phyloP scores from a whole-genome alignment of 2,888 invertebrate species.

The Carpatolechia fugitivella region DNA sequence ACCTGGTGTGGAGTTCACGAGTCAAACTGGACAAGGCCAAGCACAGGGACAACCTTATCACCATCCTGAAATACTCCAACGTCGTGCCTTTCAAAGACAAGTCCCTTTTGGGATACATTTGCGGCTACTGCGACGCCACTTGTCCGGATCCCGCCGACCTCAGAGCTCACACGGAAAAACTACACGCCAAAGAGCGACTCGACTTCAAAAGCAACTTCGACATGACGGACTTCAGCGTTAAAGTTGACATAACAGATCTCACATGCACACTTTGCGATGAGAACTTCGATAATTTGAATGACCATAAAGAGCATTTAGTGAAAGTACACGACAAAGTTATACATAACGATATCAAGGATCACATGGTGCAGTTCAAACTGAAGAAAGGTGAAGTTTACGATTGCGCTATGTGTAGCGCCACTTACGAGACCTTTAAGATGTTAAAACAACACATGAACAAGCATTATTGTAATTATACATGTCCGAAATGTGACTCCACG shows the following conservation, averaged over 20 bases:
- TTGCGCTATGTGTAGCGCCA: conserved; percentile 56
- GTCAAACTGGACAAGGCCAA: conserved; percentile 43
- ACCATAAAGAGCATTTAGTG: conserved; percentile 50
- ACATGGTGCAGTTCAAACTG: conserved; percentile 58
- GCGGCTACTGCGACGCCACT: conserved; percentile 52
- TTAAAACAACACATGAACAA: conserved; percentile 68
- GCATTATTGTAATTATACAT: conserved; percentile 58
- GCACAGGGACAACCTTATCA: conserved; percentile 52
- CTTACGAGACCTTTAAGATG: conserved; percentile 68
- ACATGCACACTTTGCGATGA: conserved; percentile 46
- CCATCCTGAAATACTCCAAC: conserved; percentile 55
- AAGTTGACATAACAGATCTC: conserved; percentile 49
- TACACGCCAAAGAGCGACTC: conserved; percentile 44
- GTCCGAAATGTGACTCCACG: conserved; percentile 48
- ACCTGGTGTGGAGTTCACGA: conserved; percentile 37
- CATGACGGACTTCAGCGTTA: conserved; percentile 49
- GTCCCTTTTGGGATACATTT: conserved; percentile 50
- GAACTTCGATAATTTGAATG: conserved; percentile 36
- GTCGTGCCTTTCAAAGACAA: conserved; percentile 59
- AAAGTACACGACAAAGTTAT: conserved; percentile 44
- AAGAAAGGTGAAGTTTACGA: conserved; percentile 58
- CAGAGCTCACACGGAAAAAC: conserved; percentile 37
- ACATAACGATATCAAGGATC: conserved; percentile 57
- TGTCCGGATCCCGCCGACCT: conserved; percentile 58
- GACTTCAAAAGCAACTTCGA: conserved; percentile 48